phyloP scores from a whole-genome alignment of 2,113 vertebrate species.

The Sterrhoptilus dennistouni region DNA sequence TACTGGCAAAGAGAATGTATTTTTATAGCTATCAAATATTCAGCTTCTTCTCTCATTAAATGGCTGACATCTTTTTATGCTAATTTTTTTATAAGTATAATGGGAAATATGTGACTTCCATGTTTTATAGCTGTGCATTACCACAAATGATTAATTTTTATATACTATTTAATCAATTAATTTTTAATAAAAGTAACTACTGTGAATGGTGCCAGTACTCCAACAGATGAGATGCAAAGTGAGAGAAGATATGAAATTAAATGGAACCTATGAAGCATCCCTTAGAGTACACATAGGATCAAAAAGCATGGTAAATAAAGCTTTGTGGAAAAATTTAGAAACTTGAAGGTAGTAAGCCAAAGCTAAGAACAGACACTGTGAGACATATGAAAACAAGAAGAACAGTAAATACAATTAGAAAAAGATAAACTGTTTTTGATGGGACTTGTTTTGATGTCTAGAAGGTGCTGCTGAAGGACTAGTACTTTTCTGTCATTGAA shows the following conservation, averaged over 20 bases:
- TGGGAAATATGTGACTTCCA: background rate
- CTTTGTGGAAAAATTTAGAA: background rate
- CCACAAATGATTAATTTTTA: background rate
- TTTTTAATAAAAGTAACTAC: background rate
- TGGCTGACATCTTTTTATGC: background rate
- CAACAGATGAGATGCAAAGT: background rate
- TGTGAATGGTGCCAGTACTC: background rate
- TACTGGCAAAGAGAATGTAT: background rate
- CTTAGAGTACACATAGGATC: background rate
- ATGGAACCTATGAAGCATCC: background rate
- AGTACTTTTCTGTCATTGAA: background rate
- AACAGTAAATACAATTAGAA: background rate
- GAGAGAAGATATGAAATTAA: background rate
- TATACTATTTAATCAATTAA: background rate
- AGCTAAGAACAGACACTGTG: background rate
- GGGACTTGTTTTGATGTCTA: background rate
- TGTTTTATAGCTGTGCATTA: background rate
- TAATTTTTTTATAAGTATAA: background rate
- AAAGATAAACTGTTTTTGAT: background rate
- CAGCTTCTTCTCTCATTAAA: background rate
- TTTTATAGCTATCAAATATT: background rate
- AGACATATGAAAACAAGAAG: background rate
- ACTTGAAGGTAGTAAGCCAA: background rate
- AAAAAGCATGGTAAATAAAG: background rate
- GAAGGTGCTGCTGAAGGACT: background rate